These are phyloP conservation scores for Ctenoplectra terminalis DNA, from an alignment of 1,140 invertebrate genomes.

Conservation along the genomic window DNA sequence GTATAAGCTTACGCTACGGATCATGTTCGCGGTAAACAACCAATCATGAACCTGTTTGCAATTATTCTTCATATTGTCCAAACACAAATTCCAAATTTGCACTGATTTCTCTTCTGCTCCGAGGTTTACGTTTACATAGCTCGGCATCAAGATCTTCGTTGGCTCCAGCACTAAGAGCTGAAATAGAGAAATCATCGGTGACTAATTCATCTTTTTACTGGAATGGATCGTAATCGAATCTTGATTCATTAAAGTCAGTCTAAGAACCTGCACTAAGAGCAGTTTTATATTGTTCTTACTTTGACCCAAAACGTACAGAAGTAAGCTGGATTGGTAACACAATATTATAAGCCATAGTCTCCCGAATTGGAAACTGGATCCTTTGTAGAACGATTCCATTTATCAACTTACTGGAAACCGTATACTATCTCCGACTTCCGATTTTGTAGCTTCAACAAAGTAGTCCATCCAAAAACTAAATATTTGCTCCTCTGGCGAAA, in stretches of 20 bases:
- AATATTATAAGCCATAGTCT: constrained; percentile 71
- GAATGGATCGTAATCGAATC: constrained; percentile 34
- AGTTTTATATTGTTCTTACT: constrained; percentile 71
- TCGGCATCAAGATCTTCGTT: constrained; percentile 96
- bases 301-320: constrained; percentile 70
- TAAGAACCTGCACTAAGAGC: constrained; percentile 62
- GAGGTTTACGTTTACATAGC: constrained; percentile 96
- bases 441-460: constrained; percentile 96
- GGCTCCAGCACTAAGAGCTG: constrained; percentile 96
- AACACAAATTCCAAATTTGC: constrained; percentile 93
- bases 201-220: constrained; percentile 14
- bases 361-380: constrained; percentile 68
- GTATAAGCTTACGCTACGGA: constrained; percentile 96
- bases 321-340: constrained; percentile 70
- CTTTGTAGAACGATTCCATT: constrained; percentile 70
- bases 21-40: constrained; percentile 95
- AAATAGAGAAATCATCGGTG: constrained; percentile 62
- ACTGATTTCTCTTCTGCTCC: constrained; percentile 96
- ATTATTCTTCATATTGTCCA: constrained; percentile 89
- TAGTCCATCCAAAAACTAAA: constrained; percentile 99
- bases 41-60: constrained; percentile 96
- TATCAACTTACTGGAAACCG: constrained; percentile 92
- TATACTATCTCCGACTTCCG: constrained; percentile 90
- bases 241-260: constrained; percentile 60
- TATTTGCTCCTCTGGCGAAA: constrained; percentile 91